Base-by-base conservation (phyloP, 2,113 vertebrate species). In the Nesoenas mayeri region DNA sequence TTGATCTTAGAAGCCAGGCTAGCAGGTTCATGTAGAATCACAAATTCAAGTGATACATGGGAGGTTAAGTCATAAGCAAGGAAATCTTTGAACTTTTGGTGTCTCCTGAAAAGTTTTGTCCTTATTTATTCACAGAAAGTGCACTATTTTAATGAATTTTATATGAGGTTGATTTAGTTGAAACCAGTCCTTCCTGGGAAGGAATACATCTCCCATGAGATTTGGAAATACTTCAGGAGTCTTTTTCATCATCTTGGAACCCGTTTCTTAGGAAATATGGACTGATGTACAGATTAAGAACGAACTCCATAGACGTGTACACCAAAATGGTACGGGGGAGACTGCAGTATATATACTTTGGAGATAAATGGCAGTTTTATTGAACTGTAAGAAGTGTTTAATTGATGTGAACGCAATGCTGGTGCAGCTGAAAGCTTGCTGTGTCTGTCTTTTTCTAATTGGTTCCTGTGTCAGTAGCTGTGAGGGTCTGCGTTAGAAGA, bases 1-100 rank as follows among this genome's bases (percentile, higher is more conserved):
- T 95, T 95, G 90, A 97, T 96, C 75, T 90, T 84, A 25, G 79
- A 60, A 95, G 91, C n/a, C 2, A 5, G 58, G 56, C 56, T 88
- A 73, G 87, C 44, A 53, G 51, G 67, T 70, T 90, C 42, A 28
- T 38, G 73, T 77, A 60, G 38, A 91, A 91, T 71, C 53, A 60
- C 38, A 91, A 65, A 78, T 92, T 60, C 79, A 79, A 31, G 69
- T 78, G 88, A 60, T 83, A 34, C 73, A 29, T 67, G 47, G 44
- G 31, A 85, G 38, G 13, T 87, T 51, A 77, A 92, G 34, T 51
- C 21, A 70, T 66, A 78, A 62, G 42, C 51, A 83, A 56, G 60
- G 75, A 93, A 91, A 66, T 62, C 26, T 74, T 85, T 2, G 28
- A 83, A 85, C 58, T 82, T 91, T 60, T 71, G 29, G 3, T 80